Percentiles rank a stretch among this genome's conserved stretches.
Conservation (phyloP, 2,113 vertebrate genomes). For the Psettodes erumei region DNA sequence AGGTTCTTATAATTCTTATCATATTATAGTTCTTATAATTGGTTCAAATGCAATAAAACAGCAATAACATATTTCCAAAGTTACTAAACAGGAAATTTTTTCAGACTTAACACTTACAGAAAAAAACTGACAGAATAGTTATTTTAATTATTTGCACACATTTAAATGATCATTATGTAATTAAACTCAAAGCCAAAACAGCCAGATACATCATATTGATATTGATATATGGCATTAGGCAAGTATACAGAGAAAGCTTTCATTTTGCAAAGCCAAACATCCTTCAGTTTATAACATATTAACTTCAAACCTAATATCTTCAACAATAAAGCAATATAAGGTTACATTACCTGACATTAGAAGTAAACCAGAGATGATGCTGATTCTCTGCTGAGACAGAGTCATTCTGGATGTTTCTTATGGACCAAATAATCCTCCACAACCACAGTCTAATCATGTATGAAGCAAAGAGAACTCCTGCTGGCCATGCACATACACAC, state of each 20-base stretch:
- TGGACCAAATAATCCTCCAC: neutral
- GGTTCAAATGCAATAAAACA: neutral
- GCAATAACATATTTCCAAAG: neutral
- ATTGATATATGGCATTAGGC: neutral
- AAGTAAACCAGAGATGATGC: constrained; percentile 51
- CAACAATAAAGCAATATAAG: neutral
- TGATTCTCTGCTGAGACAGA: neutral
- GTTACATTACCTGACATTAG: constrained; percentile 75
- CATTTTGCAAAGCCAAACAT: neutral
- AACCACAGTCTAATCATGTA: neutral
- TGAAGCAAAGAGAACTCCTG: constrained; percentile 4
- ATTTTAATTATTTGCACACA: neutral
- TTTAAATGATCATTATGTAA: neutral
- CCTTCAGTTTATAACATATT: neutral
- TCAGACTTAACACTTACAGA: neutral
- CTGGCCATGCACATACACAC: neutral
- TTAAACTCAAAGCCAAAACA: neutral
- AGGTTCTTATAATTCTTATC: too few relatives aligned
- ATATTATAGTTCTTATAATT: neutral
- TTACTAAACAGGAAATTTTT: neutral
- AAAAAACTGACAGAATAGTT: neutral
- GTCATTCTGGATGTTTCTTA: constrained; percentile 65
- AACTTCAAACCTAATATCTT: too few relatives aligned
- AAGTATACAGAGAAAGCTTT: too few relatives aligned
- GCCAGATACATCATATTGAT: neutral